Conservation (phyloP, 2,797 vertebrate genomes). For the Macropodus opercularis region DNA sequence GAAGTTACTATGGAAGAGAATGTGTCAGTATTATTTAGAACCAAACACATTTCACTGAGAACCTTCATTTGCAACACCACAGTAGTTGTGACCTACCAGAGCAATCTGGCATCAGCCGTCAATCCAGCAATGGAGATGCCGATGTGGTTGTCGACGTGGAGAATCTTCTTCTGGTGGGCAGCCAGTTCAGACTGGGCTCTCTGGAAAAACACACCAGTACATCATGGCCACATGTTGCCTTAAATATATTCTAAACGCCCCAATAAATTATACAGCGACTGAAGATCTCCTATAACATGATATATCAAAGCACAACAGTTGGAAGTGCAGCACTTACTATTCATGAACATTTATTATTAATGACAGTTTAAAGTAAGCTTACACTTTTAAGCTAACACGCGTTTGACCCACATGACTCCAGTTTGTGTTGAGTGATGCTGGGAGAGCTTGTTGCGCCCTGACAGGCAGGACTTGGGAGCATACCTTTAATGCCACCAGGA, state of each 20-base stretch:
- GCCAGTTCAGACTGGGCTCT: conserved; percentile 98
- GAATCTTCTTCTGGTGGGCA: conserved; percentile 98
- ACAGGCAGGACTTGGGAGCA: not conserved
- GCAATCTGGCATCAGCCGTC: conserved; percentile 93
- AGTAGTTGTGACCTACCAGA: conserved; percentile 83
- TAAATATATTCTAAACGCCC: not conserved
- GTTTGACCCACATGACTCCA: not conserved
- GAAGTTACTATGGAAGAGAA: conserved; percentile 88
- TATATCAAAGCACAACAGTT: not conserved
- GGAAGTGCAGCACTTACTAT: not conserved
- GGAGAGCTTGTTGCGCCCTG: too few species aligned
- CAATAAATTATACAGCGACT: not conserved
- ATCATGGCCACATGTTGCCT: not conserved
- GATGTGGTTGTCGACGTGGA: conserved; percentile 96
- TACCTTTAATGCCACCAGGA: conserved; percentile 96
- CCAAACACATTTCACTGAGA: not conserved
- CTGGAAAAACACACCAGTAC: conserved; percentile 64
- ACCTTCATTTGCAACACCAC: not conserved
- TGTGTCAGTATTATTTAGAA: not conserved
- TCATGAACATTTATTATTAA: conserved; percentile 1
- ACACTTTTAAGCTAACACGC: not conserved
- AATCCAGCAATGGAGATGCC: conserved; percentile 98
- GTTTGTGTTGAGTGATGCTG: not conserved
- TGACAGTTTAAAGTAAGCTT: conserved; percentile 4
- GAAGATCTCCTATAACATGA: not conserved